Conservation (phyloP, 2,888 invertebrate species). For the Clistopyga incitator region DNA sequence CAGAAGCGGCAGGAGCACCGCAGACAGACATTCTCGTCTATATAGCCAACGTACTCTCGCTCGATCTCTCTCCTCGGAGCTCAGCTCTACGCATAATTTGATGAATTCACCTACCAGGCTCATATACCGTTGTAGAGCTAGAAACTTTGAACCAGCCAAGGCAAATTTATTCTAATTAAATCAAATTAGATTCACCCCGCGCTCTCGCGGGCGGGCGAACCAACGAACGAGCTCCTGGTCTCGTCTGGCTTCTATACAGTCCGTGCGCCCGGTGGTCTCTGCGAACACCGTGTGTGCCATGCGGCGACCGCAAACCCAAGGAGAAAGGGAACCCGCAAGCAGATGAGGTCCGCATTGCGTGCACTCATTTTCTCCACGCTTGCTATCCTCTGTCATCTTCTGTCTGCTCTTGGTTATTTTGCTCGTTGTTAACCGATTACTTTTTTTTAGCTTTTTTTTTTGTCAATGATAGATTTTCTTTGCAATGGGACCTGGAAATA, state of each 20-base stretch:
- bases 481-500: too few relatives aligned
- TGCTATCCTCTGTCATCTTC: not conserved
- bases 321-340: not conserved
- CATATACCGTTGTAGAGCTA: conserved; percentile 79
- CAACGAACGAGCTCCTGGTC: conserved; percentile 53
- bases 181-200: conserved; percentile 81
- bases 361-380: not conserved
- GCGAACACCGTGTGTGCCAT: conserved; percentile 15
- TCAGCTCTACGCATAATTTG: conserved; percentile 80
- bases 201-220: conserved; percentile 41
- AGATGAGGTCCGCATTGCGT: conserved; percentile 10
- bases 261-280: conserved; percentile 19
- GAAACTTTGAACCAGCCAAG: conserved; percentile 76
- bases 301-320: not conserved
- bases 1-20: conserved; percentile 16
- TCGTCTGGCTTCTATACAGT: conserved; percentile 40
- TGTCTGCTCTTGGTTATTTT: not conserved
- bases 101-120: conserved; percentile 82
- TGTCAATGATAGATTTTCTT: not conserved
- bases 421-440: not conserved
- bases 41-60: conserved; percentile 10
- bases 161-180: conserved; percentile 82
- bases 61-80: conserved; percentile 54
- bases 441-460: not conserved
- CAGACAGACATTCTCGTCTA: conserved; percentile 17